phyloP scores from a whole-genome alignment of 2,113 vertebrate species.

The Sula dactylatra region DNA sequence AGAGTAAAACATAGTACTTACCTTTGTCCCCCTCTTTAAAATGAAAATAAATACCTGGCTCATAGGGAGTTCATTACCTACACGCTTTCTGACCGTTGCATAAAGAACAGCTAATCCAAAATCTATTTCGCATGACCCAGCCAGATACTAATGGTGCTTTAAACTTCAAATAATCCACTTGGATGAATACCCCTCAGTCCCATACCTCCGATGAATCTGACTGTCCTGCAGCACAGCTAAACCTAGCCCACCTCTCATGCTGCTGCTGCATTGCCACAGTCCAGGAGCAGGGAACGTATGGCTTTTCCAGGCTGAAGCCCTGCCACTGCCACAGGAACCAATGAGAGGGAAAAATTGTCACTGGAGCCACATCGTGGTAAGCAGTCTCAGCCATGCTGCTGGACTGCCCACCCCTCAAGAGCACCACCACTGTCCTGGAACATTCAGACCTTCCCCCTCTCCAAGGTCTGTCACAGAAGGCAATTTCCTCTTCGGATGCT shows the following conservation, averaged over 20 bases:
- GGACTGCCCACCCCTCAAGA: background rate
- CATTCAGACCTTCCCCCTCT: too few relatives aligned
- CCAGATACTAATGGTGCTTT: background rate
- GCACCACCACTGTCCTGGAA: too few relatives aligned
- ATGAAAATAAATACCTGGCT: background rate
- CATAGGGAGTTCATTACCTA: background rate
- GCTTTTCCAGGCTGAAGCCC: background rate
- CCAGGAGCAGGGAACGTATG: background rate
- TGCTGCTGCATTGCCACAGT: background rate
- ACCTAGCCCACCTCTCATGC: background rate
- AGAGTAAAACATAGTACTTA: background rate
- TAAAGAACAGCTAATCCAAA: background rate
- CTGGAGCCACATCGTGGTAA: background rate
- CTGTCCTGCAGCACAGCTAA: background rate
- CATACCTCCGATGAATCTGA: background rate
- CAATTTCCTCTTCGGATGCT: background rate
- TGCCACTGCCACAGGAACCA: background rate
- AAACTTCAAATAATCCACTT: background rate
- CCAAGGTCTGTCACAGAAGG: background rate
- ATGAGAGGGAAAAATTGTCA: background rate
- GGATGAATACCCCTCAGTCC: background rate
- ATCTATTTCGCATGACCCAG: background rate
- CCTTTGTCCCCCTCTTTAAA: background rate
- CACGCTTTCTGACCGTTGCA: background rate
- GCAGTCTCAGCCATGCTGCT: background rate